These are phyloP conservation scores for Lithobates sylvaticus DNA, from an alignment of 2,797 vertebrate species.

Conservation along the genomic window DNA sequence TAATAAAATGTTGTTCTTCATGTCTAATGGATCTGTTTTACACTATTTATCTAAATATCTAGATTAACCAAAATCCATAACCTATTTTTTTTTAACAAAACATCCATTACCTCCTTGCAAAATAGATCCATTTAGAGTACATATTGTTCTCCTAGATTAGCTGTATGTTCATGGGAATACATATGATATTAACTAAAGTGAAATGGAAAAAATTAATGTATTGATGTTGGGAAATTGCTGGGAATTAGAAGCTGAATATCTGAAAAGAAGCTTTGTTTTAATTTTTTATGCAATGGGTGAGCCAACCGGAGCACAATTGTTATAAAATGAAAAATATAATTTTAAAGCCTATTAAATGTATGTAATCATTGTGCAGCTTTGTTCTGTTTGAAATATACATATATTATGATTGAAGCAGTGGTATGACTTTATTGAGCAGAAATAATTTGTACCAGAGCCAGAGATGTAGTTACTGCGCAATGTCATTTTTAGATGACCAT, in stretches of 20 bases:
- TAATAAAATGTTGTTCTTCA: constrained; percentile 1
- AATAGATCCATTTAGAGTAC: constrained; percentile 42
- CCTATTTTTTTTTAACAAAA: constrained; percentile 43
- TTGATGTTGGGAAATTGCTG: constrained; percentile 45
- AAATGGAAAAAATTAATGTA: constrained; percentile 44
- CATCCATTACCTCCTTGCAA: constrained; percentile 42
- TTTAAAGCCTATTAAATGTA: constrained; percentile 40
- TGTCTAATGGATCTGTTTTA: constrained; percentile 27
- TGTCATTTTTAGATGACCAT: background rate
- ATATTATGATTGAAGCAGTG: background rate
- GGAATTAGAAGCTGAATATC: constrained; percentile 33
- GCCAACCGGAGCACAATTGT: background rate
- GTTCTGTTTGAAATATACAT: too few relatives aligned
- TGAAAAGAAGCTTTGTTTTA: constrained; percentile 26
- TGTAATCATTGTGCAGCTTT: background rate
- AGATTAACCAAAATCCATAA: constrained; percentile 42
- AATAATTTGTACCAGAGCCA: too few relatives aligned
- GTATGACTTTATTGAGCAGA: background rate
- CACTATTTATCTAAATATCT: constrained; percentile 26
- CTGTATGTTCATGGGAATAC: constrained; percentile 43
- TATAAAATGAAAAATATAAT: constrained; percentile 17
- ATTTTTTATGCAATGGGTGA: constrained; percentile 8
- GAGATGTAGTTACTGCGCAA: too few relatives aligned
- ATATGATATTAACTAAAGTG: constrained; percentile 40
- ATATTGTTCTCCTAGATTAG: constrained; percentile 48